Base-by-base conservation (phyloP, 2,113 vertebrate genomes). In the Tor tambroides region DNA sequence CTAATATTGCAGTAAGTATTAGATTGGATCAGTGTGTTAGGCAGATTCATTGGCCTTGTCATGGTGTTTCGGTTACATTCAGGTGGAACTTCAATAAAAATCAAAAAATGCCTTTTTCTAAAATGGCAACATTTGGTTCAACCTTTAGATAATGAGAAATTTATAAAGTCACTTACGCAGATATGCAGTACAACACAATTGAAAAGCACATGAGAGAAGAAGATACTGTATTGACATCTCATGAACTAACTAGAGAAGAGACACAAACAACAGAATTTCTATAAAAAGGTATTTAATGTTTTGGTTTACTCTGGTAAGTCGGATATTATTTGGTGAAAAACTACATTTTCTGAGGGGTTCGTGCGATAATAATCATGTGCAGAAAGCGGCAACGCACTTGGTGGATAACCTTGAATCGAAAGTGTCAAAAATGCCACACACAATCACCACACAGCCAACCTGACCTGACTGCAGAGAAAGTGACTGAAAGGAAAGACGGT, bases 401-500 rank as follows among this genome's bases (percentile, higher is more conserved):
- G 5, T 3, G 14, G 32, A 84, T 84, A 84, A 84, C 83, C 83
- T 84, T 84, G 83, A 71, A 75, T 56, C 3, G 14, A 59, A 84
- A n/a, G 69, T 74, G 83, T 84, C 83, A 84, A 75, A 84, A 74
- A 84, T 23, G 83, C 51, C 61, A 54, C 49, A 32, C 74, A 43
- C 43, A 74, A 75, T 79, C n/a, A 79, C 46, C 56, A 71, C 41
- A 23, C 54, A 43, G 65, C 46, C 74, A 72, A 59, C 86, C 69
- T 76, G 71, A 76, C 83, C 49, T 38, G 65, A 84, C 80, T 51
- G 61, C 69, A 76, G 78, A 85, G 26, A 88, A 80, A 72, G 67
- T 19, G 41, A 86, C 71, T 80, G 67, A 89, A 87, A 89, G 71
- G 72, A 85, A 79, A 85, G 85, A 80, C 59, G 41, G 83, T 80